phyloP scores from a whole-genome alignment of 2,113 vertebrate genomes.

The Gasterosteus aculeatus region DNA sequence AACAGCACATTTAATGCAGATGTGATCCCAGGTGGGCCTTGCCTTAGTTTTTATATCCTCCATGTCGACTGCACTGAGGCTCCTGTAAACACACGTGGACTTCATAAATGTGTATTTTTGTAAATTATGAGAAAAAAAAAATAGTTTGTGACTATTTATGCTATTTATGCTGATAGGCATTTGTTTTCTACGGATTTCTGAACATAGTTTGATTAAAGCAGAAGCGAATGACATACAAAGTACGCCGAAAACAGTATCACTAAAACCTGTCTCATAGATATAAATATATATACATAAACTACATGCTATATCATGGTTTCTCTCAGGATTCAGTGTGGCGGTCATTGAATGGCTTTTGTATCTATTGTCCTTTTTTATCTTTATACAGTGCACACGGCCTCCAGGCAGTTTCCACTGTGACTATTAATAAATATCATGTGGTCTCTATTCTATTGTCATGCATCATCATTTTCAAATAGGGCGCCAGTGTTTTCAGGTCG shows the following conservation, averaged over 20 bases:
- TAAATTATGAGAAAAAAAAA: constrained; percentile 70
- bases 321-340: constrained; percentile 71
- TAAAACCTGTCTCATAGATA: constrained; percentile 46
- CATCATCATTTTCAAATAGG: constrained; percentile 38
- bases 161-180: constrained; percentile 79
- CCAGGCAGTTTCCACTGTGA: constrained; percentile 55
- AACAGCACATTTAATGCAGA: constrained; percentile 13
- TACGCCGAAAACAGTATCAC: constrained; percentile 48
- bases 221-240: constrained; percentile 32
- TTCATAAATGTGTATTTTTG: constrained; percentile 74
- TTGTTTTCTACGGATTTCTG: constrained; percentile 61
- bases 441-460: constrained; percentile 37
- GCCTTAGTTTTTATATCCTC: constrained; percentile 40
- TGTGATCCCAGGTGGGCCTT: constrained; percentile 8
- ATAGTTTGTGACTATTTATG: constrained; percentile 78
- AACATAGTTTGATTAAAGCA: constrained; percentile 60
- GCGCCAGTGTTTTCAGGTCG: constrained; percentile 5
- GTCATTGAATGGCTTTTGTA: constrained; percentile 58
- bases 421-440: constrained; percentile 62
- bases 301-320: constrained; percentile 48
- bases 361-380: constrained; percentile 44
- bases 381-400: constrained; percentile 40
- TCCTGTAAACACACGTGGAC: constrained; percentile 50
- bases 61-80: constrained; percentile 57
- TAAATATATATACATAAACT: constrained; percentile 36